These are phyloP conservation scores for Tethea ocularis DNA, from an alignment of 2,888 invertebrate genomes.

Conservation along the genomic window DNA sequence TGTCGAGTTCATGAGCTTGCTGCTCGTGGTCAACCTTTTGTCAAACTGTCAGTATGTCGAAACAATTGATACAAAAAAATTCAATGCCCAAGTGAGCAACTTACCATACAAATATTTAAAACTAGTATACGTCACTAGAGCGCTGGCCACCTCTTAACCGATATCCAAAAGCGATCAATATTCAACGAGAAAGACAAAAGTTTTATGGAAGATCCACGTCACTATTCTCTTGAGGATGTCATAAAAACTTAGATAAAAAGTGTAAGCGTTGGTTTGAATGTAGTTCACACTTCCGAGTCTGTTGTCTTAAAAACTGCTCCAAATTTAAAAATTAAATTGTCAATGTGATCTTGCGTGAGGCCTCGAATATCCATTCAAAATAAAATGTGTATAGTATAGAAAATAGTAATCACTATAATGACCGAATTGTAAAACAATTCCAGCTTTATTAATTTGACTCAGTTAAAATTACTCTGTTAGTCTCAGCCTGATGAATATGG, in stretches of 20 bases:
- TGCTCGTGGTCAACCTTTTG: constrained; percentile 20
- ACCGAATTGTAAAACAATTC: too few species aligned
- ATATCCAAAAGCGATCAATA: background rate
- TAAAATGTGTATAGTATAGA: too few species aligned
- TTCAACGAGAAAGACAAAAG: constrained; percentile 1
- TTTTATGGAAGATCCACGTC: background rate
- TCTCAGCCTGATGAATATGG: constrained; percentile 34
- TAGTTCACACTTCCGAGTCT: background rate
- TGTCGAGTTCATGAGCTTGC: constrained; percentile 23
- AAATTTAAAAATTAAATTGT: background rate
- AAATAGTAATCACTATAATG: background rate
- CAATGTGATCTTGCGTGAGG: background rate
- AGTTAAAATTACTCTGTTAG: constrained; percentile 31
- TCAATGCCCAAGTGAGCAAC: constrained; percentile 3
- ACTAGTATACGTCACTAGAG: background rate
- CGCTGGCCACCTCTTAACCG: constrained; percentile 2
- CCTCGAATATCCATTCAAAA: background rate
- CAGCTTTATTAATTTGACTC: background rate
- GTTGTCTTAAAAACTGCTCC: background rate
- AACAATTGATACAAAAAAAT: constrained; percentile 7
- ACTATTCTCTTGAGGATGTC: constrained; percentile 1
- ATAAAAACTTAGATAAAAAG: constrained; percentile 1
- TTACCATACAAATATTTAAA: background rate
- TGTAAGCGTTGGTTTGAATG: background rate
- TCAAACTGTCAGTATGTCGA: constrained; percentile 11